Conservation (phyloP, 2,888 invertebrate genomes). For the Sphaerophoria rueppellii region DNA sequence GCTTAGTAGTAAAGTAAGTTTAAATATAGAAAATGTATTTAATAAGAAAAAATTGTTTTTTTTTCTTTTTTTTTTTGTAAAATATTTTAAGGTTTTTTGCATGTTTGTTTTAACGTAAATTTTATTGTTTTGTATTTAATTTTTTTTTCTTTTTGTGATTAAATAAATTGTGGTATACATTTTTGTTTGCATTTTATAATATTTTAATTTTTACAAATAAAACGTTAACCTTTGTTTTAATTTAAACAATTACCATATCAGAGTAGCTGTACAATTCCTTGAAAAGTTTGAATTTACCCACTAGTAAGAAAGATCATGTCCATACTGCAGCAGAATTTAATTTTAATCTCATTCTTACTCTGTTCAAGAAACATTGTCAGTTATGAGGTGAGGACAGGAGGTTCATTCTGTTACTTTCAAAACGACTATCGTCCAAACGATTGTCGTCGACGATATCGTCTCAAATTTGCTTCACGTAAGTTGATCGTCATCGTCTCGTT, state of each 20-base stretch:
- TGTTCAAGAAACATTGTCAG: too few species aligned
- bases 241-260: background rate
- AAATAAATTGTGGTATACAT: constrained; percentile 54
- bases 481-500: too few species aligned
- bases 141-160: constrained; percentile 52
- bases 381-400: too few species aligned
- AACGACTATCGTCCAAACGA: too few species aligned
- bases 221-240: constrained; percentile 6
- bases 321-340: too few species aligned
- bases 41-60: constrained; percentile 34
- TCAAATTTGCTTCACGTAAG: too few species aligned
- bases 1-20: constrained; percentile 55
- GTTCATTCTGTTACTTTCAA: too few species aligned
- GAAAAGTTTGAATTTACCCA: too few species aligned
- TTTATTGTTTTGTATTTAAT: constrained; percentile 67
- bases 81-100: constrained; percentile 58
- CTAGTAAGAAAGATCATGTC: too few species aligned
- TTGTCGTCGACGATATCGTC: too few species aligned
- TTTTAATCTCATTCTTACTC: too few species aligned
- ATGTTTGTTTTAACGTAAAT: constrained; percentile 64
- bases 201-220: constrained; percentile 47
- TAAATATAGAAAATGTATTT: constrained; percentile 53
- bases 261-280: too few species aligned
- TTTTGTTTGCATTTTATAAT: background rate
- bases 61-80: constrained; percentile 68